These are phyloP conservation scores for Hecatera dysodea DNA, from an alignment of 2,888 invertebrate species.

Conservation along the genomic window DNA sequence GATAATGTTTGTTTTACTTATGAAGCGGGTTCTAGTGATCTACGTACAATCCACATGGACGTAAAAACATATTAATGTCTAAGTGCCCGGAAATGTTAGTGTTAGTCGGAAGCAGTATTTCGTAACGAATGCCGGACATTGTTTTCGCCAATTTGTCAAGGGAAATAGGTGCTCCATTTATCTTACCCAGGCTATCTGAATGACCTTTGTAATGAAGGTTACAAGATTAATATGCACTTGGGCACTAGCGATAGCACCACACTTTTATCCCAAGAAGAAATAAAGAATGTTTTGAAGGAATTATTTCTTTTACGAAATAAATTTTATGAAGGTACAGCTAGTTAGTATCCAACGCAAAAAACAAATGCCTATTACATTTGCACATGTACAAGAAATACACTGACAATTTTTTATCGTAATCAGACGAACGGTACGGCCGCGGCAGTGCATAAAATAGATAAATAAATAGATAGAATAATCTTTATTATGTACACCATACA, in stretches of 20 bases:
- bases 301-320: neutral
- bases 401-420: neutral
- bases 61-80: constrained; percentile 1
- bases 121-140: constrained; percentile 2
- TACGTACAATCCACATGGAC: neutral
- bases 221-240: constrained; percentile 23
- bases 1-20: neutral
- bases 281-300: neutral
- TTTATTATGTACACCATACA: too few relatives aligned
- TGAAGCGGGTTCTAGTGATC: too few relatives aligned
- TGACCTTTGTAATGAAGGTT: constrained; percentile 6
- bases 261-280: neutral
- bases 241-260: neutral
- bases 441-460: too few relatives aligned
- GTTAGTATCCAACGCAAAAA: too few relatives aligned
- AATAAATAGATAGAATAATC: too few relatives aligned
- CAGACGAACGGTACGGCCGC: too few relatives aligned
- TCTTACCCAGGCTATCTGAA: constrained; percentile 5
- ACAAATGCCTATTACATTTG: too few relatives aligned
- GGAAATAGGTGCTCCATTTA: constrained; percentile 16
- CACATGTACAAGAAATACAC: neutral
- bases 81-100: constrained; percentile 15
- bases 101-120: constrained; percentile 6
- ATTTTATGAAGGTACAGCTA: too few relatives aligned
- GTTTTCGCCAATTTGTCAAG: constrained; percentile 32